Conservation (phyloP, 2,888 invertebrate species). For the Alloscopus bannaensis region DNA sequence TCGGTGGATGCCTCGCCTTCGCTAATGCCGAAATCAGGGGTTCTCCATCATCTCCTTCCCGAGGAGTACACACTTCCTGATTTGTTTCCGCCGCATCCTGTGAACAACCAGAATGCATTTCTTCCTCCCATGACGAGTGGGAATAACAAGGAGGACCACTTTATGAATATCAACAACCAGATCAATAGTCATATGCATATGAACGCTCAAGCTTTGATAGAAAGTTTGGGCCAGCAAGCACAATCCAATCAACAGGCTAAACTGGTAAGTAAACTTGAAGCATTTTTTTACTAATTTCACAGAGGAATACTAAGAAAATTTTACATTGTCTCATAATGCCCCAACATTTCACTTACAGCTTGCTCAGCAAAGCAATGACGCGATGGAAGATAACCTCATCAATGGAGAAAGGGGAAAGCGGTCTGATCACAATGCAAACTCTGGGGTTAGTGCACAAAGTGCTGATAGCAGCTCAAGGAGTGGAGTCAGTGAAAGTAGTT, state of each 20-base stretch:
- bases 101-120: conserved; percentile 49
- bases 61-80: conserved; percentile 73
- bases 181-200: conserved; percentile 64
- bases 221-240: conserved; percentile 57
- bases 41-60: conserved; percentile 52
- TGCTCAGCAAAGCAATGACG: conserved; percentile 33
- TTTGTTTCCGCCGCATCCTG: conserved; percentile 68
- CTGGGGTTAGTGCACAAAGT: conserved; percentile 25
- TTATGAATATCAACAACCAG: conserved; percentile 58
- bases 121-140: conserved; percentile 41
- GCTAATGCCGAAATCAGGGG: conserved; percentile 53
- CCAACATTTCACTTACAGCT: conserved; percentile 27
- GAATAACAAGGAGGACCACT: conserved; percentile 59
- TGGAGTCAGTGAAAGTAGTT: conserved; percentile 33
- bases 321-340: conserved; percentile 26
- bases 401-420: conserved; percentile 38
- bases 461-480: conserved; percentile 39
- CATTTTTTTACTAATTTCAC: no score
- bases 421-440: conserved; percentile 54
- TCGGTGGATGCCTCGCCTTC: conserved; percentile 66
- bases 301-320: no score
- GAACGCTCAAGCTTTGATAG: conserved; percentile 60
- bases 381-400: conserved; percentile 23
- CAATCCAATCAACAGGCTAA: conserved; percentile 33
- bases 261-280: conserved; percentile 37